Conservation (phyloP, 2,888 invertebrate species). For the Byasa hedistus region DNA sequence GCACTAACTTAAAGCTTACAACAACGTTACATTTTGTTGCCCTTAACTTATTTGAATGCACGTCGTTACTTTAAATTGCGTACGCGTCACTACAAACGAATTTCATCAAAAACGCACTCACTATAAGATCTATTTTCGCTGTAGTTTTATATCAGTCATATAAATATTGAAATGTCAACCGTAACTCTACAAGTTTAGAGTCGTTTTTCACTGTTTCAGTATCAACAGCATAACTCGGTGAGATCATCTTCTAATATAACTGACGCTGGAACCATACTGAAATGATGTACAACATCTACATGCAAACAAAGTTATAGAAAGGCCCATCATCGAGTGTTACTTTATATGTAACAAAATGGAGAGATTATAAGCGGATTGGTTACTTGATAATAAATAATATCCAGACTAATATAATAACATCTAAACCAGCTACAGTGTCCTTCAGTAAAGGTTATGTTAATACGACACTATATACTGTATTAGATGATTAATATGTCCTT, state of each 20-base stretch:
- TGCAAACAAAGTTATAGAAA: slow-evolving; percentile 4
- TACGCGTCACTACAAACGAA: neutral
- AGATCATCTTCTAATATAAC: slow-evolving; percentile 45
- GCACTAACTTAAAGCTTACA: neutral
- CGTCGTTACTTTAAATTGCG: slow-evolving; percentile 8
- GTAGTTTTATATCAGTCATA: neutral
- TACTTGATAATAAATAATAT: too few species aligned
- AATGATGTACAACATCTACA: slow-evolving; percentile 43
- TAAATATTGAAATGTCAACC: slow-evolving; percentile 2
- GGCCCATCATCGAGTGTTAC: too few species aligned
- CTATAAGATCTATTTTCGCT: slow-evolving; percentile 5
- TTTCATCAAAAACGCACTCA: neutral
- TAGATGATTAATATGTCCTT: too few species aligned
- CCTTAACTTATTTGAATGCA: slow-evolving; percentile 20
- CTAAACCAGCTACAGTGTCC: too few species aligned
- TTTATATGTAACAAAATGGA: too few species aligned
- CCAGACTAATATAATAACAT: too few species aligned
- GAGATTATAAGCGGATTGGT: too few species aligned
- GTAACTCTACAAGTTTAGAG: slow-evolving; percentile 23
- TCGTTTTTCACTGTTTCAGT: slow-evolving; percentile 32
- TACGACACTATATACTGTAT: too few species aligned
- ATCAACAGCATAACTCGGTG: slow-evolving; percentile 36
- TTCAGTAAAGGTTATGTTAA: too few species aligned
- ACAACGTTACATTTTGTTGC: slow-evolving; percentile 21
- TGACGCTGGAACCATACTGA: slow-evolving; percentile 38